Percentiles rank a stretch among this genome's conserved stretches.
Conservation (phyloP, 35 echinoderm and acorn worm species). For the Heliocidaris erythrogramma region DNA sequence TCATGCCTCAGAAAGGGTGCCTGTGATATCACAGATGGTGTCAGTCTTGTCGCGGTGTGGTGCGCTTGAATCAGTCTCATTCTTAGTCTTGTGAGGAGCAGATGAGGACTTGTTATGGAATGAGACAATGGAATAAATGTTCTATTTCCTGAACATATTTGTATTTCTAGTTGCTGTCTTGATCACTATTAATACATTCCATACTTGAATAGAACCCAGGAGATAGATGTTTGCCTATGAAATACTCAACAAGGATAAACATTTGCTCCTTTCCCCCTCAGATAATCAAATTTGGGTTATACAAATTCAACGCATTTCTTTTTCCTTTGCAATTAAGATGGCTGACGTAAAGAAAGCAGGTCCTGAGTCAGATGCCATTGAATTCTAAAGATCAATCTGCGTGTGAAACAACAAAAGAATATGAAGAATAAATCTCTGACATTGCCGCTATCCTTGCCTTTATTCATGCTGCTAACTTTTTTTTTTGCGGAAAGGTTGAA, state of each 20-base stretch:
- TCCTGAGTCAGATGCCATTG: slow-evolving; percentile 20
- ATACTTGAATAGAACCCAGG: background rate
- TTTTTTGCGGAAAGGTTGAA: background rate
- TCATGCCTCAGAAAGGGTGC: background rate
- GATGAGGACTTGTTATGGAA: slow-evolving; percentile 1
- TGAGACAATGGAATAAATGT: slow-evolving; percentile 1
- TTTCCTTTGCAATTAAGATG: slow-evolving; percentile 1
- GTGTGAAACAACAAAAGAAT: slow-evolving; percentile 44
- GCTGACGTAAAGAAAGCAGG: background rate
- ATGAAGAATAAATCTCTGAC: slow-evolving; percentile 25
- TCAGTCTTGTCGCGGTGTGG: background rate
- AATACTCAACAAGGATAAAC: slow-evolving; percentile 15
- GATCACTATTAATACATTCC: slow-evolving; percentile 13
- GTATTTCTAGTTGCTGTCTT: background rate
- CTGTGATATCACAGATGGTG: background rate
- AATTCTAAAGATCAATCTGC: background rate
- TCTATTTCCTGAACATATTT: slow-evolving; percentile 13
- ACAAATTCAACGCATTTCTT: slow-evolving; percentile 21
- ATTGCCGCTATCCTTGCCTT: slow-evolving; percentile 19
- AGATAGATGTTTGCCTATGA: slow-evolving; percentile 11
- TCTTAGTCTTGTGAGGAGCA: background rate
- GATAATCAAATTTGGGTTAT: slow-evolving; percentile 36
- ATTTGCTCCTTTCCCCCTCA: background rate
- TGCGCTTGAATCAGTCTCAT: background rate
- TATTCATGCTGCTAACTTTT: background rate